Conservation (phyloP, 2,113 vertebrate genomes). For the Ceuthmochares aereus region DNA sequence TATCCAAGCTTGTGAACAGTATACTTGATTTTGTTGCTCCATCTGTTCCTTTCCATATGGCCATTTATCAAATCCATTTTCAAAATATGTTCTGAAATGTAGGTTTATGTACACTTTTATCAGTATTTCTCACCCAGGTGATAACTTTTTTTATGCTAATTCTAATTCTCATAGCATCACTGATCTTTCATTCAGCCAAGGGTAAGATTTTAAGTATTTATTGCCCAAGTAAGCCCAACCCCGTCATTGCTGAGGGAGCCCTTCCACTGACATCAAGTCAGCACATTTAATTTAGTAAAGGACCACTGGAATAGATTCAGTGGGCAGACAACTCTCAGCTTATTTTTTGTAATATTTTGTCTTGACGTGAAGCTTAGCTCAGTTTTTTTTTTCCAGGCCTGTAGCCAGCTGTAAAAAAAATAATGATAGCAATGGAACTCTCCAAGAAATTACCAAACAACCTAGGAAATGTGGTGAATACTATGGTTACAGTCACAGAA, state of each 20-base stretch:
- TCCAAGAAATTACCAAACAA: slow-evolving; percentile 49
- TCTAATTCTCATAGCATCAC: not conserved
- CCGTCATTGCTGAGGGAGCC: not conserved
- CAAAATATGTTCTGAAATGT: not conserved
- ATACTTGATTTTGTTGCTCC: not conserved
- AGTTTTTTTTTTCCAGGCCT: not conserved
- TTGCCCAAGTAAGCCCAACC: not conserved
- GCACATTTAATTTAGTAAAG: not conserved
- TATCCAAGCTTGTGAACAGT: not conserved
- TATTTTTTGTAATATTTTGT: slow-evolving; percentile 3
- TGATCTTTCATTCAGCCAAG: not conserved
- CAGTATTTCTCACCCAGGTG: not conserved
- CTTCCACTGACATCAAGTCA: not conserved
- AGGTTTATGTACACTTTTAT: not conserved
- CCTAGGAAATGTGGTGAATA: not conserved
- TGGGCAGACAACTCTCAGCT: not conserved
- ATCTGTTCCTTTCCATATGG: not conserved
- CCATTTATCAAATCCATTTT: not conserved
- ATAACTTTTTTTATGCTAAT: not conserved
- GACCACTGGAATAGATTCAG: not conserved
- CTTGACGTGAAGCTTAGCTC: not conserved
- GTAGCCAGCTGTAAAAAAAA: not conserved
- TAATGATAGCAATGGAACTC: not conserved
- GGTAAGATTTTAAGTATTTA: not conserved
- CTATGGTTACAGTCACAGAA: slow-evolving; percentile 1